phyloP scores from a whole-genome alignment of 2,888 invertebrate genomes.

The Nymphalis urticae region DNA sequence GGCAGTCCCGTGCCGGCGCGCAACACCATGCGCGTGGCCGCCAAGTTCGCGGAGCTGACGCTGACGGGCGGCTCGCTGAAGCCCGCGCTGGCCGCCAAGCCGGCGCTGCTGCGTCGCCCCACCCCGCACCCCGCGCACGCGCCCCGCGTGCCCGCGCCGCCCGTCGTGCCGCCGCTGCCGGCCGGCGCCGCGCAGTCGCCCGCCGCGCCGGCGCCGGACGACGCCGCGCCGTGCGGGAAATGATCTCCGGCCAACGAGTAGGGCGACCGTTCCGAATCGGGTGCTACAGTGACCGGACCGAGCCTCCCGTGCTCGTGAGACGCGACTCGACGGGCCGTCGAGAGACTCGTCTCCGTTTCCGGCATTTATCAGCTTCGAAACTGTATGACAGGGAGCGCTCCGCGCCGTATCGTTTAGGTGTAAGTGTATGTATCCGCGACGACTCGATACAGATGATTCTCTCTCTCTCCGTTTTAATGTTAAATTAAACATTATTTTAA shows the following conservation, averaged over 20 bases:
- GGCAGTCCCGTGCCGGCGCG: conserved; percentile 72
- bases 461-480: neutral
- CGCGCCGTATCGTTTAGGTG: neutral
- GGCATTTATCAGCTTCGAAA: neutral
- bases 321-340: too few species aligned
- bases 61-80: conserved; percentile 85
- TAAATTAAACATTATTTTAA: neutral
- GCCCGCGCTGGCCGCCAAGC: conserved; percentile 90
- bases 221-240: conserved; percentile 8
- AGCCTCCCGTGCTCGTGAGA: too few species aligned
- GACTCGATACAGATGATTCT: conserved; percentile 8
- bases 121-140: conserved; percentile 59
- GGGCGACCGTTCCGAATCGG: too few species aligned
- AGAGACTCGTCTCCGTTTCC: too few species aligned
- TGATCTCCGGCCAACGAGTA: neutral
- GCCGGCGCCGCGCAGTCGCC: conserved; percentile 21
- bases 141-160: conserved; percentile 36
- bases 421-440: conserved; percentile 26
- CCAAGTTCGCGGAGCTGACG: conserved; percentile 84
- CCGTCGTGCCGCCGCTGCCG: conserved; percentile 40
- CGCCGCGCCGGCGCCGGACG: conserved; percentile 16
- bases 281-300: too few species aligned
- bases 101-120: conserved; percentile 85
- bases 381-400: neutral
- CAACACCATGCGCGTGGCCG: conserved; percentile 83